phyloP scores from a whole-genome alignment of 2,888 invertebrate species.

The Drosophila nr. fundita region DNA sequence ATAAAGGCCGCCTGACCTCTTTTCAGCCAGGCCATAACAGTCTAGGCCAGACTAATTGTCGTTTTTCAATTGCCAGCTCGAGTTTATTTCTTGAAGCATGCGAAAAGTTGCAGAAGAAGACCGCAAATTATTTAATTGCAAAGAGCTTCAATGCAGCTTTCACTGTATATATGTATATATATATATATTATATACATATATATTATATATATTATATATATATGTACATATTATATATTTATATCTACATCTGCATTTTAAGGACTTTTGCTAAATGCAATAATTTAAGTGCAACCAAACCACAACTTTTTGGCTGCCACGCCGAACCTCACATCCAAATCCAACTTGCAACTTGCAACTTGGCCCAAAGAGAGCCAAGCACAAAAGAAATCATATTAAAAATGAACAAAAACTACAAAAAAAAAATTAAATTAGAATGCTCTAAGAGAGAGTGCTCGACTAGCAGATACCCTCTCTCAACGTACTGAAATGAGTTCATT shows the following conservation, averaged over 20 bases:
- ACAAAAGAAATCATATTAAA: constrained; percentile 72
- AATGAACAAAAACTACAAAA: constrained; percentile 55
- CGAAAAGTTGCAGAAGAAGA: constrained; percentile 64
- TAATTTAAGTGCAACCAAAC: constrained; percentile 77
- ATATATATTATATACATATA: not conserved
- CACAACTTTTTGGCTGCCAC: constrained; percentile 54
- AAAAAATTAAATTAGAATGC: not conserved
- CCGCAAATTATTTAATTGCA: constrained; percentile 80
- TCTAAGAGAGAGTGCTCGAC: not conserved
- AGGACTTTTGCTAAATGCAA: constrained; percentile 74
- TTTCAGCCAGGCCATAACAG: constrained; percentile 46
- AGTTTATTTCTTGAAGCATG: constrained; percentile 56
- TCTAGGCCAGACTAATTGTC: constrained; percentile 66
- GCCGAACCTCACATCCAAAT: constrained; percentile 36
- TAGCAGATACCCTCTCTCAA: not conserved
- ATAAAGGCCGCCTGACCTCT: constrained; percentile 50
- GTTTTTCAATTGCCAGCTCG: constrained; percentile 69
- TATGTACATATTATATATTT: not conserved
- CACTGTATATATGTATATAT: constrained; percentile 8
- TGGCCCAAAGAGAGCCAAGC: constrained; percentile 29
- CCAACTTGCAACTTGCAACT: constrained; percentile 10
- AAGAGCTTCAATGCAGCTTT: constrained; percentile 40
- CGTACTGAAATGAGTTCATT: not conserved
- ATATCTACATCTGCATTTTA: constrained; percentile 41
- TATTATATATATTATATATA: not conserved